Conservation (phyloP, 2,113 vertebrate species). For the Ursus arctos region DNA sequence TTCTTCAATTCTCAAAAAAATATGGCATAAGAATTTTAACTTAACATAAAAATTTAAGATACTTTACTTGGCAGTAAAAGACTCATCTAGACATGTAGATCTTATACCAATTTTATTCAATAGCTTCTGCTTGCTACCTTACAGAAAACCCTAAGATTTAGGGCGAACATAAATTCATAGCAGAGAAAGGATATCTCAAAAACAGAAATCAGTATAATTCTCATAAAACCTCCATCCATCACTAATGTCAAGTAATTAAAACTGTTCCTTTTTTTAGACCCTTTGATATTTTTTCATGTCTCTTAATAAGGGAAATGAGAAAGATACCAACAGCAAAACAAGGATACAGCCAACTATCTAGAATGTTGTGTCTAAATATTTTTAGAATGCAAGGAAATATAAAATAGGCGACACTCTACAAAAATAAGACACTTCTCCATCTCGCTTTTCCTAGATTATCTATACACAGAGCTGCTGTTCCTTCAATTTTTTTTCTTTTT, state of each 20-base stretch:
- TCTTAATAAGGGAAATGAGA: slow-evolving; percentile 16
- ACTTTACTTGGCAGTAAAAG: neutral
- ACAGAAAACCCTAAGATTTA: slow-evolving; percentile 1
- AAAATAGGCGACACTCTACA: slow-evolving; percentile 57
- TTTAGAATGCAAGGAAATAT: slow-evolving; percentile 45
- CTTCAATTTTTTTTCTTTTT: slow-evolving; percentile 4
- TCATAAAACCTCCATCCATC: slow-evolving; percentile 27
- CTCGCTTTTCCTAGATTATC: slow-evolving; percentile 18
- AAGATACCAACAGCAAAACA: slow-evolving; percentile 19
- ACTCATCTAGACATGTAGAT: neutral
- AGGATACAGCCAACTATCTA: neutral
- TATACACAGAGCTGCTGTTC: neutral
- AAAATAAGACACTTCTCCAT: slow-evolving; percentile 29
- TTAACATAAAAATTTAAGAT: neutral
- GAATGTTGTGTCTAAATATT: slow-evolving; percentile 42
- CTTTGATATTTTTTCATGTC: neutral
- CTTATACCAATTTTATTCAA: neutral
- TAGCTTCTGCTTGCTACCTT: slow-evolving; percentile 28
- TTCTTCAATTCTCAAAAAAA: neutral
- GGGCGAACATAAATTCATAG: neutral
- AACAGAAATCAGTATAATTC: neutral
- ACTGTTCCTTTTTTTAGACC: neutral
- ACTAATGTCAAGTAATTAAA: neutral
- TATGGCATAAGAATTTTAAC: slow-evolving; percentile 14
- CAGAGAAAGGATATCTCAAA: slow-evolving; percentile 17